A percentile compares a stretch with the other conserved stretches of the same genome.
These are phyloP conservation scores for Emmelina monodactyla DNA, from an alignment of 2,888 invertebrate genomes.

Conservation along the genomic window DNA sequence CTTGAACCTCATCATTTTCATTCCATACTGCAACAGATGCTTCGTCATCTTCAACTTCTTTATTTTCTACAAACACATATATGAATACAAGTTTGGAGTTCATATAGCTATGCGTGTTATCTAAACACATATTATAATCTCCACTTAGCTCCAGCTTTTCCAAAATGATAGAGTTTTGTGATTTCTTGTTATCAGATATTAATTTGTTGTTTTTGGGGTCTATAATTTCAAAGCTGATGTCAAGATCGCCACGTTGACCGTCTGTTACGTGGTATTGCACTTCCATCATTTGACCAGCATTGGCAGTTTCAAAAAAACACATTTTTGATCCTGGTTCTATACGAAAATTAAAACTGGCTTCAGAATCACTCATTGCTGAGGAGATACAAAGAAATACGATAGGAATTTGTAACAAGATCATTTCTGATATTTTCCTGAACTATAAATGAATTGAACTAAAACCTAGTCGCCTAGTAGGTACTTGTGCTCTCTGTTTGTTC, in stretches of 20 bases:
- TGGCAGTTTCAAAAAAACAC: constrained; percentile 43
- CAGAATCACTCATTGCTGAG: too few species aligned
- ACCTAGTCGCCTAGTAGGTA: neutral
- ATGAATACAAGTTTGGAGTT: constrained; percentile 84
- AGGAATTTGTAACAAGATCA: neutral
- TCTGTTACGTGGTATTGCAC: constrained; percentile 70
- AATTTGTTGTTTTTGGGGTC: constrained; percentile 71
- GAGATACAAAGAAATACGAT: neutral
- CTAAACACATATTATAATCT: constrained; percentile 85
- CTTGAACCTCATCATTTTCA: constrained; percentile 28
- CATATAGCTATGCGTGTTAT: constrained; percentile 83
- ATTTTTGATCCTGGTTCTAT: constrained; percentile 41
- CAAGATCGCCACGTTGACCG: constrained; percentile 84
- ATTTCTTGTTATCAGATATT: constrained; percentile 71
- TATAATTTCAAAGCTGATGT: constrained; percentile 77
- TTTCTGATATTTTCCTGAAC: neutral
- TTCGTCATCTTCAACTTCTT: constrained; percentile 38
- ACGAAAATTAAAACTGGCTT: constrained; percentile 34
- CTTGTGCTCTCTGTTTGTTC: neutral
- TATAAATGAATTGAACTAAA: too few species aligned
- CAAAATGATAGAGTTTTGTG: constrained; percentile 72
- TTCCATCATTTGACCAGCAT: constrained; percentile 42
- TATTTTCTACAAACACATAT: constrained; percentile 73
- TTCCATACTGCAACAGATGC: constrained; percentile 22
- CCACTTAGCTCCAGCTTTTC: constrained; percentile 69